Conservation (phyloP, 1,140 invertebrate genomes). For the Drosophila busckii region DNA sequence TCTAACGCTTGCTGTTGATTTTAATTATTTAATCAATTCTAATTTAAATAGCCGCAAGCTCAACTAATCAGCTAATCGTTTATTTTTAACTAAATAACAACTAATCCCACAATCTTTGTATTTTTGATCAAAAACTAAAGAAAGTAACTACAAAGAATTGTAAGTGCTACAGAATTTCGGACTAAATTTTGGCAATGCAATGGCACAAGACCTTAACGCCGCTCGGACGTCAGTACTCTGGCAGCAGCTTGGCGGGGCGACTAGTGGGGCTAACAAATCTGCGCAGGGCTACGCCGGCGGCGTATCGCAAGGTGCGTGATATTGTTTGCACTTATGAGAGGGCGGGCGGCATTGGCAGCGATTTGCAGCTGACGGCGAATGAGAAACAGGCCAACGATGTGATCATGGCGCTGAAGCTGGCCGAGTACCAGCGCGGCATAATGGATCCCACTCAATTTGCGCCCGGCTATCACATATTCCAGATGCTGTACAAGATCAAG, state of each 20-base stretch:
- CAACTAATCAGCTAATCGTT: too few species aligned
- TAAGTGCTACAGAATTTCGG: not conserved
- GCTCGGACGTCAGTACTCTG: not conserved
- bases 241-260: not conserved
- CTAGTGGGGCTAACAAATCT: slow-evolving; percentile 23
- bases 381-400: slow-evolving; percentile 38
- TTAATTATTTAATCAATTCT: too few species aligned
- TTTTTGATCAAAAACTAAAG: too few species aligned
- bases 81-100: too few species aligned
- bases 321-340: slow-evolving; percentile 26
- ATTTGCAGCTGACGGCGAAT: slow-evolving; percentile 29
- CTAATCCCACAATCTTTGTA: too few species aligned
- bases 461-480: slow-evolving; percentile 82
- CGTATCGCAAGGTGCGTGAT: slow-evolving; percentile 33
- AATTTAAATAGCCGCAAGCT: too few species aligned
- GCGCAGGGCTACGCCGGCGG: slow-evolving; percentile 13
- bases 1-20: too few species aligned
- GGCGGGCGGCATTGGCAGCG: slow-evolving; percentile 20
- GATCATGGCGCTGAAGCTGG: slow-evolving; percentile 49
- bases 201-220: too few species aligned
- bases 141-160: too few species aligned
- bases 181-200: too few species aligned
- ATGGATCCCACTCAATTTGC: slow-evolving; percentile 40
- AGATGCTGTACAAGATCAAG: slow-evolving; percentile 81
- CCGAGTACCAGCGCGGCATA: slow-evolving; percentile 41